These are phyloP conservation scores for Myrmecobius fasciatus DNA, from an alignment of 2,113 vertebrate genomes.

Conservation along the genomic window DNA sequence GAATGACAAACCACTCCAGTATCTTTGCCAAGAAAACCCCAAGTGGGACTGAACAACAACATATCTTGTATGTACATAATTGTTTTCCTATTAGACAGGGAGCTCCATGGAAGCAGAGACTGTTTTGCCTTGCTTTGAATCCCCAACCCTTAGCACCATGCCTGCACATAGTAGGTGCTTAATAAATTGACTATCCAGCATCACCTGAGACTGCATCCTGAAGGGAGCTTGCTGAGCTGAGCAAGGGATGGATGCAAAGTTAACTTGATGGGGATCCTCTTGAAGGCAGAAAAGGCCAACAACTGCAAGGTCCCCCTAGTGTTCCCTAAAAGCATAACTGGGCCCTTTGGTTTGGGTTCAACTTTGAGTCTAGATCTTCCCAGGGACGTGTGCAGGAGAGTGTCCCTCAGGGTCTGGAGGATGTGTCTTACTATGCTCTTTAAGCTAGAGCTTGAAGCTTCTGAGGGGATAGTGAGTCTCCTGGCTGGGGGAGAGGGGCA, in stretches of 20 bases:
- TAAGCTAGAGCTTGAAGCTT: neutral
- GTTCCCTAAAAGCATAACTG: neutral
- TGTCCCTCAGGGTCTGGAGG: neutral
- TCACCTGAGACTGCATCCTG: neutral
- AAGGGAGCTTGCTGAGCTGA: neutral
- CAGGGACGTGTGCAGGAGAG: neutral
- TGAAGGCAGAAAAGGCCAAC: neutral
- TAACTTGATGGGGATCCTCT: neutral
- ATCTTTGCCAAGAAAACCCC: neutral
- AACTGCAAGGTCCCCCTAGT: neutral
- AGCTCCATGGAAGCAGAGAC: neutral
- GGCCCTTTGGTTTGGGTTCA: neutral
- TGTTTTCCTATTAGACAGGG: neutral
- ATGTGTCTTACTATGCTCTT: neutral
- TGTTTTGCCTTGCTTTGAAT: neutral
- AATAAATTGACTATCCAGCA: neutral
- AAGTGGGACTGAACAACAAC: neutral
- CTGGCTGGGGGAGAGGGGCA: too few relatives aligned
- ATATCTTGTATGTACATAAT: neutral
- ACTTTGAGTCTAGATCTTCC: neutral
- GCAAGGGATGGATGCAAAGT: neutral
- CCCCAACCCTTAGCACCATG: neutral
- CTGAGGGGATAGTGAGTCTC: neutral
- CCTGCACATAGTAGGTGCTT: neutral
- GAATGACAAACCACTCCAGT: neutral